Conservation (phyloP, 2,888 invertebrate genomes). For the Leucoptera coffeella region DNA sequence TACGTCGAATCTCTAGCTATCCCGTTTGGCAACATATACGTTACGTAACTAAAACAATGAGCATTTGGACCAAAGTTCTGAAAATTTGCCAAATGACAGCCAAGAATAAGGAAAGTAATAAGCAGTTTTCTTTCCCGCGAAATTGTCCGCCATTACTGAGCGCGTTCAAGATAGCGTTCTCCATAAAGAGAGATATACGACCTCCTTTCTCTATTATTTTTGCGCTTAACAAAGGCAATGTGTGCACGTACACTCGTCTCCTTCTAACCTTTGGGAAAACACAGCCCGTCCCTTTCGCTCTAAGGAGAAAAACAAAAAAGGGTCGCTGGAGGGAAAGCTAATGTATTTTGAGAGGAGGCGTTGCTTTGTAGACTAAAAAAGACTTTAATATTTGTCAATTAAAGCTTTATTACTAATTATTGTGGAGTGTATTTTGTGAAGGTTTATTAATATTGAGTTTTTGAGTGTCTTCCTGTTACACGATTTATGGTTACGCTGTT, state of each 20-base stretch:
- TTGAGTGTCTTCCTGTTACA: too few species aligned
- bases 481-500: too few species aligned
- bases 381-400: conserved; percentile 49
- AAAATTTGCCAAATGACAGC: conserved; percentile 21
- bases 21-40: too few species aligned
- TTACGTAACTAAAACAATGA: too few species aligned
- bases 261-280: conserved; percentile 14
- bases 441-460: too few species aligned
- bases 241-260: conserved; percentile 45
- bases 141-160: conserved; percentile 52
- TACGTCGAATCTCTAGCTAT: too few species aligned
- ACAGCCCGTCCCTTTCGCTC: conserved; percentile 16
- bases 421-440: too few species aligned
- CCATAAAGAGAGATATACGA: conserved; percentile 54
- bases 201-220: conserved; percentile 52
- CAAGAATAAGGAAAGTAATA: conserved; percentile 50
- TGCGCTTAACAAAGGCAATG: conserved; percentile 49
- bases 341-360: too few species aligned
- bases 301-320: conserved; percentile 46
- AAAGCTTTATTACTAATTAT: conserved; percentile 37
- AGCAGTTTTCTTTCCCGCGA: conserved; percentile 54
- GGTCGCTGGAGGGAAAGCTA: conserved; percentile 24
- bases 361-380: conserved; percentile 42
- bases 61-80: too few species aligned
- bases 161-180: conserved; percentile 42